phyloP scores from a whole-genome alignment of 2,797 vertebrate genomes.

The Smutsia gigantea region DNA sequence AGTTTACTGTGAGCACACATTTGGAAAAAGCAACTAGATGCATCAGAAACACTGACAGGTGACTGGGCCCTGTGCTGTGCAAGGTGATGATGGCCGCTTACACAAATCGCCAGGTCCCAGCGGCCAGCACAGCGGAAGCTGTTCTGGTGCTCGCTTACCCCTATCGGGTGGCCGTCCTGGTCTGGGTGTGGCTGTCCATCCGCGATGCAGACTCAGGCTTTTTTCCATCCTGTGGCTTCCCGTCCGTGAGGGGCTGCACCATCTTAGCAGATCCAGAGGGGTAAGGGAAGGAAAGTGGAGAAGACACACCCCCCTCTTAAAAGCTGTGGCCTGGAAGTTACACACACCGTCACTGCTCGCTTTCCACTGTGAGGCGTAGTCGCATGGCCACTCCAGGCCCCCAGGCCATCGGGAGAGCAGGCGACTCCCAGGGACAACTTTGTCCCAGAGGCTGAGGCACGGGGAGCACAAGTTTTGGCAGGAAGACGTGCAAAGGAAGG shows the following conservation, averaged over 20 bases:
- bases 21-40: background rate
- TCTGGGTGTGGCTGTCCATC: too few relatives aligned
- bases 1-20: background rate
- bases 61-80: too few relatives aligned
- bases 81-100: background rate
- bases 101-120: background rate
- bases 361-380: background rate
- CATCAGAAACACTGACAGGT: background rate
- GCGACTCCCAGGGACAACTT: background rate
- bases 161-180: background rate
- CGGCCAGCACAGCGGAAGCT: too few relatives aligned
- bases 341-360: background rate
- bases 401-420: background rate
- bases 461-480: accelerated
- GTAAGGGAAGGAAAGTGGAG: accelerated
- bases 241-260: too few relatives aligned
- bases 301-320: background rate
- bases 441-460: accelerated
- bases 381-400: too few relatives aligned
- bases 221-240: background rate
- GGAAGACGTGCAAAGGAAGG: background rate
- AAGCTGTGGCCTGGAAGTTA: too few relatives aligned
- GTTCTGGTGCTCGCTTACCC: background rate
- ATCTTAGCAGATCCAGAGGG: background rate
- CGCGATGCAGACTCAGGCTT: background rate